Evolutionary conservation across 2,888 invertebrate genomes (phyloP), one percentile per base, ranked within the genome.

Genomic region (Drosophila greeni): DNA sequence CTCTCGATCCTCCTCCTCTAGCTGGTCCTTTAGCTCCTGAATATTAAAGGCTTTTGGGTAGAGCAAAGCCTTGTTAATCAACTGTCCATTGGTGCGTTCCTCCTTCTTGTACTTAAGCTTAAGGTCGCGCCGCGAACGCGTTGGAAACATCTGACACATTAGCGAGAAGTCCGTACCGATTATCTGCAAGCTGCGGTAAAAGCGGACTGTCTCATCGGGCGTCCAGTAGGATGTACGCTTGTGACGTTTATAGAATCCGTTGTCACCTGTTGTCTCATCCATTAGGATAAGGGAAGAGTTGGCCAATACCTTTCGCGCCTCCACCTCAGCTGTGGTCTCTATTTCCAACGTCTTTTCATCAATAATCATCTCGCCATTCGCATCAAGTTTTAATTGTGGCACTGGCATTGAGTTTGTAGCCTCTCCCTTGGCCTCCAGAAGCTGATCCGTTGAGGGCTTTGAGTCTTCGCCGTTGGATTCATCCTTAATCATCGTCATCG

Each of bases 71-170:
- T 93, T 93, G 85, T 95, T 94, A 5, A 96, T 91, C 60, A 95
- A 90, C 3, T 89, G 88, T n/a, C 91, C 89, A 89, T 96, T 95
- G 1, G 92, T 87, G 84, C 92, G 91, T 85, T 98, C 98, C 88
- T 98, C 98, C 79, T 95, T 94, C 86, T 97, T 97, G 86, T 96
- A 98, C 90, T 98, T 98, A 31, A 94, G 89, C 88, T 98, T 98
- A 11, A 98, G 90, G 81, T 98, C 97, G 56, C 92, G 90, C 14
- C 98, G 90, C 0, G 92, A 92, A 64, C 97, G 91, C 40, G 92
- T 92, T 0, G 95, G 94, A 89, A 97, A 97, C 40, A 96, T 89
- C 51, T 92, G 91, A 66, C 93, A 91, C 95, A 98, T 97, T 53
- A 97, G 89, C 6, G 95, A 92, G 89, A 98, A 98, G 90, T 98